Percentiles rank a stretch among this genome's conserved stretches.
phyloP scores from a whole-genome alignment of 92 coral and sea anemone species.

The Heteractis magnifica region DNA sequence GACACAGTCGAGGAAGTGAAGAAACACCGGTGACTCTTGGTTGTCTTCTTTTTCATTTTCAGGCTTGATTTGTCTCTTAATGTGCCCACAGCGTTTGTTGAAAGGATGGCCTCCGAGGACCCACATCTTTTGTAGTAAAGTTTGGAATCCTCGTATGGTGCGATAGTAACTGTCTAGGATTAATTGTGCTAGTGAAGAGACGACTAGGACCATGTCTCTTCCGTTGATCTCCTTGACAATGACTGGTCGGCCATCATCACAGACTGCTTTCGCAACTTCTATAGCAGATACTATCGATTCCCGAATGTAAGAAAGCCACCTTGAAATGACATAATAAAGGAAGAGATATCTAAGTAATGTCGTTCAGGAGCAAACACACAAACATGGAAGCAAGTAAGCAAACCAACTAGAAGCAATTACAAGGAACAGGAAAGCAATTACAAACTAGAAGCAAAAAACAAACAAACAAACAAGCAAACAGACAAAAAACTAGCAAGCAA shows the following conservation, averaged over 20 bases:
- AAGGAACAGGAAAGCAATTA: too few species aligned
- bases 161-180: constrained; percentile 87
- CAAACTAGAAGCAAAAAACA: too few species aligned
- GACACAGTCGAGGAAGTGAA: constrained; percentile 96
- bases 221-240: constrained; percentile 86
- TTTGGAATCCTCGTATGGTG: constrained; percentile 92
- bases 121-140: constrained; percentile 97
- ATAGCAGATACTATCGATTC: constrained; percentile 77
- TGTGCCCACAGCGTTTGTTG: constrained; percentile 79
- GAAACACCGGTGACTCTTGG: constrained; percentile 86
- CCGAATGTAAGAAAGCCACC: constrained; percentile 76
- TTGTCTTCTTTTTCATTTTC: constrained; percentile 78
- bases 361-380: background rate
- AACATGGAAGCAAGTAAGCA: too few species aligned
- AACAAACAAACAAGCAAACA: too few species aligned
- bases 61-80: constrained; percentile 38
- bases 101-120: constrained; percentile 97
- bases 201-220: constrained; percentile 83
- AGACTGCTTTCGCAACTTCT: constrained; percentile 76
- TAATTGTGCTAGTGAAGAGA: constrained; percentile 84
- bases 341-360: too few species aligned
- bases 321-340: constrained; percentile 3
- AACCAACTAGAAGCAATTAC: too few species aligned
- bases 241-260: constrained; percentile 79
- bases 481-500: too few species aligned